Conservation (phyloP, 1,140 invertebrate species). For the Bombus vancouverensis region DNA sequence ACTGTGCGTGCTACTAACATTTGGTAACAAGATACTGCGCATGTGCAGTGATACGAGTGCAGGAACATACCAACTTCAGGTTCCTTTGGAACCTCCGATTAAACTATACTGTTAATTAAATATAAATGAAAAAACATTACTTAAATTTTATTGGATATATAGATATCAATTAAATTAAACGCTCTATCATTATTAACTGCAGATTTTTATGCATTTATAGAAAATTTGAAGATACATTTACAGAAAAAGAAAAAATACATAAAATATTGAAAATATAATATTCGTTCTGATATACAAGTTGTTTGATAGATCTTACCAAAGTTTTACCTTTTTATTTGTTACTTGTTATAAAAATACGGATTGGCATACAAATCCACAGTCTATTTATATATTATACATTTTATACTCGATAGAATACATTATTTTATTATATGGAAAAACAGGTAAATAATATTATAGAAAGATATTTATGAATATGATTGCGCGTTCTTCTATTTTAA, state of each 20-base stretch:
- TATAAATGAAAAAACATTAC: not conserved
- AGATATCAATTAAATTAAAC: not conserved
- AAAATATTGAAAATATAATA: too few species aligned
- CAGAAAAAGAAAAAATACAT: too few species aligned
- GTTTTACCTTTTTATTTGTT: not conserved
- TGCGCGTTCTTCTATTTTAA: not conserved
- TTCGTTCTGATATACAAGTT: too few species aligned
- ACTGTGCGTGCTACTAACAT: not conserved
- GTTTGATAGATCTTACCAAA: too few species aligned
- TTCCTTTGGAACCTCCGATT: not conserved
- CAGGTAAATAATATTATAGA: not conserved
- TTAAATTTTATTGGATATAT: not conserved
- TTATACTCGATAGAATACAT: not conserved
- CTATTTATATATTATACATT: too few species aligned
- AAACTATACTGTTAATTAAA: not conserved
- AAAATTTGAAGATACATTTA: too few species aligned
- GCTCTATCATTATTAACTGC: too few species aligned
- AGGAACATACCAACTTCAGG: not conserved
- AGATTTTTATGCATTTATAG: too few species aligned
- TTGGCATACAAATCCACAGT: too few species aligned
- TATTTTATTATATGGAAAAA: not conserved
- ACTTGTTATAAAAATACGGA: too few species aligned
- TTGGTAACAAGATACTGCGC: not conserved
- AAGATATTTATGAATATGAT: not conserved
- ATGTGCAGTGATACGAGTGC: not conserved